Evolutionary conservation across 2,113 vertebrate species (phyloP), one percentile per base, ranked within the genome.

Genomic region (Engraulis encrasicolus): DNA sequence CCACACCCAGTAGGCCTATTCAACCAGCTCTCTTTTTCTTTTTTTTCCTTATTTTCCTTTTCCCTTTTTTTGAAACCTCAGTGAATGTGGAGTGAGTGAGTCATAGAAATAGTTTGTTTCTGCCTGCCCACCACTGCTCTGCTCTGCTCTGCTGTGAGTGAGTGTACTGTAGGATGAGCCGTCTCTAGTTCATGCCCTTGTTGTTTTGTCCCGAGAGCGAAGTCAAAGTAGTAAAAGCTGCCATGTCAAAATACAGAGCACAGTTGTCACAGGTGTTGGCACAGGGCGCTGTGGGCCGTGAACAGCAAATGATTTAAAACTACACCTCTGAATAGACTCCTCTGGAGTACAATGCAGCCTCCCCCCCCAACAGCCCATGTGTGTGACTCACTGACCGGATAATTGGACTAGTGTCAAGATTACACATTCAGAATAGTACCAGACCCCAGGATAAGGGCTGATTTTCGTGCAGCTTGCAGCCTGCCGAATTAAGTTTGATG

Each of bases 71-170:
- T 2, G 40, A 45, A 34, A 61, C 34, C n/a, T 77, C 36, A 61
- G 17, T n/a, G n/a, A n/a, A n/a, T n/a, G 14, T 49, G 86, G 89
- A 85, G 84, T 20, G 84, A 78, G 38, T 86, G 87, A 88, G 80
- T 88, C 88, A 89, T 82, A 34, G 38, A 20, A 1, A 6, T 14
- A 17, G 50, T 78, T 78, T 66, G 80, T 83, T 78, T 80, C 79
- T 78, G 85, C 77, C 79, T 50, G 78, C 77, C 27, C 48, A 74
- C 58, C 23, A 27, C 7, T 66, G 7, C 7, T 31, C 27, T 27
- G 58, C n/a, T 27, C 1, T 31, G 58, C 11, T n/a, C 23, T 12
- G 12, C 11, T 36, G 66, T n/a, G n/a, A n/a, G n/a, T n/a, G n/a
- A n/a, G n/a, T n/a, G n/a, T n/a, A n/a, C n/a, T n/a, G n/a, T n/a